Base-by-base conservation (phyloP, 2,113 vertebrate species). In the Urocitellus parryii region DNA sequence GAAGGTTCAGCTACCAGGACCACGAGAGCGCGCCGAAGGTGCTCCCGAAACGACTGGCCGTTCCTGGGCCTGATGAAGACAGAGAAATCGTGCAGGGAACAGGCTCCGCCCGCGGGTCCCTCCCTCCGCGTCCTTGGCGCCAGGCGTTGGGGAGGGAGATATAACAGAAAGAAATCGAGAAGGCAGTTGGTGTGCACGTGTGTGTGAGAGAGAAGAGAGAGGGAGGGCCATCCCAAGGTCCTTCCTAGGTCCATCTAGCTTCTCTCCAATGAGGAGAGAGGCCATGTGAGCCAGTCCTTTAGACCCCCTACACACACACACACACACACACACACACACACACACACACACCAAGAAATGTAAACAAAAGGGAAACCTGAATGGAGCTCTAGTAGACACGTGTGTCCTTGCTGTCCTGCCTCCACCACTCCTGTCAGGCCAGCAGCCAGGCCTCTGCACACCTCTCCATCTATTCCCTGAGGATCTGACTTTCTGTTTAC, bases 101-200 rank as follows among this genome's bases (percentile, higher is more conserved):
- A 98, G 97, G 97, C 96, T 95, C 97, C 97, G 97, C 97, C 94
- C 95, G 91, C 94, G 84, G 96, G 92, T 85, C 96, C 97, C 97
- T 98, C 98, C 98, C 98, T 96, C 98, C 97, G 98, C 93, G 95
- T 93, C 97, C 96, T 94, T 78, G 93, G 96, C 91, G 95, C 70
- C 96, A 98, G 97, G 98, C 99, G 99, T 99, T 99, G 99, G 95
- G 97, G 95, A 97, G 97, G 97, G 96, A 95, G 97, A 96, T 99
- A 99, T 99, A 99, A 98, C 92, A 97, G 97, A 98, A 97, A 97
- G 96, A 96, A 97, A 96, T 94, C 91, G 96, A 98, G 91, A 96
- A 97, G 98, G 98, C 98, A 98, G 97, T 98, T 98, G 98, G 97
- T 97, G 98, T 97, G 96, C 84, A 93, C 87, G 97, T 96, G 97